Evolutionary conservation across 2,797 vertebrate genomes (phyloP).

Genomic region (Agapornis canus): DNA sequence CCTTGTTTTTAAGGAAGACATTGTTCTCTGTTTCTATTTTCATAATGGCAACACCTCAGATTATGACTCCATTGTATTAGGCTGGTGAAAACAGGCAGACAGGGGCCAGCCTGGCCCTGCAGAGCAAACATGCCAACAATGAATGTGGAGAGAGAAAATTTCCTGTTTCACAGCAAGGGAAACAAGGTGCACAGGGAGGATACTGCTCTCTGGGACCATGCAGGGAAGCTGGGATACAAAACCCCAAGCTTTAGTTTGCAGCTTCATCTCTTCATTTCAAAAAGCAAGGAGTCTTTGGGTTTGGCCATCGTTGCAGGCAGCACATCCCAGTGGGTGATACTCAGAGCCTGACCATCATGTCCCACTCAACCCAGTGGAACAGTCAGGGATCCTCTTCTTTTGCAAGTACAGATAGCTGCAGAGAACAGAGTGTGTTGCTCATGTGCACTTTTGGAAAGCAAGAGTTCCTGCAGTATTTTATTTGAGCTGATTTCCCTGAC

Average conservation of each 20-base stretch:
- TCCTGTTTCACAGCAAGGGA: background rate
- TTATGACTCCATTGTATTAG: slow-evolving; percentile 1
- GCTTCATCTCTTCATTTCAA: background rate
- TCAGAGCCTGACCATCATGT: background rate
- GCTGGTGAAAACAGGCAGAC: rapidly evolving
- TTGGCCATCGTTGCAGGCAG: background rate
- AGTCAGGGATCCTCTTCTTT: background rate
- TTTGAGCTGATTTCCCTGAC: background rate
- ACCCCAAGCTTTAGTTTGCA: background rate
- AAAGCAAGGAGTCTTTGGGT: background rate
- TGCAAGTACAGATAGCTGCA: background rate
- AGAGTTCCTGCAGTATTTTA: background rate
- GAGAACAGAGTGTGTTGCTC: background rate
- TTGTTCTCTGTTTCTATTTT: slow-evolving; percentile 46
- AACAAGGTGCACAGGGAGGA: background rate
- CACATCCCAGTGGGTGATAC: background rate
- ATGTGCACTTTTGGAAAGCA: rapidly evolving
- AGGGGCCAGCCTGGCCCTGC: background rate
- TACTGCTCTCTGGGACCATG: rapidly evolving
- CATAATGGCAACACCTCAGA: background rate
- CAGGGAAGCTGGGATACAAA: background rate
- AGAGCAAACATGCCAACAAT: slow-evolving; percentile 2
- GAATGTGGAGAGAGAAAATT: slow-evolving; percentile 26
- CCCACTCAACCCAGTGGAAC: background rate
- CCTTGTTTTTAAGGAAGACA: slow-evolving; percentile 9